These are phyloP conservation scores for Volucella zonaria DNA, from an alignment of 2,888 invertebrate species.

Conservation along the genomic window DNA sequence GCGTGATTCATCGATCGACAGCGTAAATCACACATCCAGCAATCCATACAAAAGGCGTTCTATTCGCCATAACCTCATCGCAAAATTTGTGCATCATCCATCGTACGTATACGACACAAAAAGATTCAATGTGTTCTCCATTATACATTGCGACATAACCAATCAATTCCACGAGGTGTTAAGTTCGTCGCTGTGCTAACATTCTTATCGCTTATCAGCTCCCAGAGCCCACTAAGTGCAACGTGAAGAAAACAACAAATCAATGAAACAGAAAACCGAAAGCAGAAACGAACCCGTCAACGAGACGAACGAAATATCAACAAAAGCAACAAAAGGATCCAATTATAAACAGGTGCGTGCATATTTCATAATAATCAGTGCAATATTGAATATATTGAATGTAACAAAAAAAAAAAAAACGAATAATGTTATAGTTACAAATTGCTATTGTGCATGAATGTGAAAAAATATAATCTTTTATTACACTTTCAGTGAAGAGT, in stretches of 20 bases:
- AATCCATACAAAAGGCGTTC: too few species aligned
- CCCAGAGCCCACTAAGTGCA: background rate
- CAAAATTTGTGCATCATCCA: background rate
- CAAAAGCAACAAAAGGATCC: background rate
- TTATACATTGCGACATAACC: too few species aligned
- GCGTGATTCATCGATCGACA: too few species aligned
- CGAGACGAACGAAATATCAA: background rate
- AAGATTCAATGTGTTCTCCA: too few species aligned
- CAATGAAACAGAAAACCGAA: too few species aligned
- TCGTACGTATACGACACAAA: background rate
- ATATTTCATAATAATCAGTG: background rate
- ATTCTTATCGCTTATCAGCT: background rate
- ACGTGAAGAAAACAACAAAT: background rate
- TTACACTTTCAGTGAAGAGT: background rate
- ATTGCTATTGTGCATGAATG: background rate
- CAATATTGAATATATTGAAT: background rate
- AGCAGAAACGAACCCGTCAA: background rate
- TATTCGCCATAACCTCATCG: background rate
- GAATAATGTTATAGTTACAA: background rate
- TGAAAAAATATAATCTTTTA: background rate
- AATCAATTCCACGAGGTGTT: background rate
- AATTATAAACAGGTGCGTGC: constrained; percentile 17
- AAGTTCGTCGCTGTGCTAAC: too few species aligned
- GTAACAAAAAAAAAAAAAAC: too few species aligned
- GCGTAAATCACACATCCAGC: too few species aligned